Evolutionary conservation across 2,113 vertebrate genomes (phyloP).

Genomic region (Choloepus hoffmanni): DNA sequence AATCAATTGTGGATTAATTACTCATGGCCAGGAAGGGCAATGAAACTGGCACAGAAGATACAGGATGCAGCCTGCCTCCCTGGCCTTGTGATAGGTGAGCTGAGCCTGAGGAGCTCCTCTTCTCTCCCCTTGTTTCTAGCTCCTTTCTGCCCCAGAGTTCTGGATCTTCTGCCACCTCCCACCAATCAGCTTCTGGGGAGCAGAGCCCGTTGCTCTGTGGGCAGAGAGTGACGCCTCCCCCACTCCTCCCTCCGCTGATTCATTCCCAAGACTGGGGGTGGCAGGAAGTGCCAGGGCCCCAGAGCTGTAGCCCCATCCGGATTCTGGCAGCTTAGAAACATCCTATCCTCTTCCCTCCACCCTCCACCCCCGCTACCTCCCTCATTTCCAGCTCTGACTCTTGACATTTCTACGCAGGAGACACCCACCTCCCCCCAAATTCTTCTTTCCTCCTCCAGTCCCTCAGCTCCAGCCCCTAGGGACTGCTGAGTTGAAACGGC

Average conservation of each 20-base stretch:
- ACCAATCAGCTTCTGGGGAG: constrained; percentile 71
- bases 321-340: constrained; percentile 73
- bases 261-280: constrained; percentile 79
- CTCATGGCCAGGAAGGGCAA: background rate
- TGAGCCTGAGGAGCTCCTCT: background rate
- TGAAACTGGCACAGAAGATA: background rate
- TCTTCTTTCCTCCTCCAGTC: constrained; percentile 53
- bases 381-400: constrained; percentile 70
- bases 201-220: constrained; percentile 68
- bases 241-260: constrained; percentile 78
- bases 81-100: background rate
- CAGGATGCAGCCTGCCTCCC: background rate
- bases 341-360: constrained; percentile 70
- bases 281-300: constrained; percentile 77
- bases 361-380: constrained; percentile 61
- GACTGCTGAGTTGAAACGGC: background rate
- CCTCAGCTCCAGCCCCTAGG: background rate
- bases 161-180: constrained; percentile 58
- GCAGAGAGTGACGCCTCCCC: constrained; percentile 71
- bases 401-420: constrained; percentile 72
- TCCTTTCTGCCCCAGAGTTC: background rate
- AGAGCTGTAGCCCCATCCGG: constrained; percentile 68
- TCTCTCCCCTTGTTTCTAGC: background rate
- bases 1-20: background rate
- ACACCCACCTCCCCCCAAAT: constrained; percentile 71